A percentile compares a stretch with the other conserved stretches of the same genome.
Evolutionary conservation across 2,113 vertebrate species (phyloP).

Genomic region (Polypterus senegalus): DNA sequence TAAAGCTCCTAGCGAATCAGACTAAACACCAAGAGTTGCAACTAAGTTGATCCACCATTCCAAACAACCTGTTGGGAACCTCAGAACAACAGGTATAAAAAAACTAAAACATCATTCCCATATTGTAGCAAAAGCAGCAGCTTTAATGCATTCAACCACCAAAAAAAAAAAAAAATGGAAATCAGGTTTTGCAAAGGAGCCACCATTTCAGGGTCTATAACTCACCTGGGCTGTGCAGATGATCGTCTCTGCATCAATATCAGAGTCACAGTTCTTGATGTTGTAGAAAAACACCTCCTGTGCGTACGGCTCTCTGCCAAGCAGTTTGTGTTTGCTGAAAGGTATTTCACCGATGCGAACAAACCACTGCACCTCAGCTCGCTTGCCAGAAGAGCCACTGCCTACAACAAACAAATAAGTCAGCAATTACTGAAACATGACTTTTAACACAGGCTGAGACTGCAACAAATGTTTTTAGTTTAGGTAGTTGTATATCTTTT

Average conservation of each 20-base stretch:
- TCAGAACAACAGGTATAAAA: not conserved
- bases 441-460: not conserved
- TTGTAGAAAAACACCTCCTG: conserved; percentile 76
- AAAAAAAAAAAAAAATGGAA: too few species aligned
- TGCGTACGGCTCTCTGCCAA: conserved; percentile 54
- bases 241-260: conserved; percentile 64
- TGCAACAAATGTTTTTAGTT: not conserved
- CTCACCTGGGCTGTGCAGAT: conserved; percentile 56
- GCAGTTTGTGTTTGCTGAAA: conserved; percentile 43
- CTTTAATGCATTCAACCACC: not conserved
- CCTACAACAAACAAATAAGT: conserved; percentile 29
- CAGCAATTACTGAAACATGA: not conserved
- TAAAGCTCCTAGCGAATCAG: too few species aligned
- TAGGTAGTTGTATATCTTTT: not conserved
- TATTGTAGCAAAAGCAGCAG: not conserved
- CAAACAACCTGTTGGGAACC: too few species aligned
- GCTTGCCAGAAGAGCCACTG: conserved; percentile 39
- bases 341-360: conserved; percentile 62
- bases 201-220: not conserved
- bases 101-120: not conserved
- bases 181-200: not conserved
- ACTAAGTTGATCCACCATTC: too few species aligned
- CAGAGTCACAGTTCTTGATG: conserved; percentile 46
- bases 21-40: too few species aligned
- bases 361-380: conserved; percentile 77